Evolutionary conservation across 2,113 vertebrate genomes (phyloP).

Genomic region (Dipodomys stephensi): DNA sequence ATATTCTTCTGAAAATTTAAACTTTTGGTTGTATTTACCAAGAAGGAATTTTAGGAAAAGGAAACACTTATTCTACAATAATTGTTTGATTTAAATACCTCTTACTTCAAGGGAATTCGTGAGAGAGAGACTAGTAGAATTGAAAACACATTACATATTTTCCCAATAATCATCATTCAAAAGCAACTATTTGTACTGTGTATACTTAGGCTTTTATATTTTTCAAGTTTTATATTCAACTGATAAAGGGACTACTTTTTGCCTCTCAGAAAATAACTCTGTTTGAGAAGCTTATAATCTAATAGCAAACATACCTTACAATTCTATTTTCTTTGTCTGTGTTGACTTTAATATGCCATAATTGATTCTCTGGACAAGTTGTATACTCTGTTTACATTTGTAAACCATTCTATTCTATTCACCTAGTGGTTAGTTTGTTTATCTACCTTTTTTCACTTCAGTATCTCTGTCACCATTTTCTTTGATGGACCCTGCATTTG

Average conservation of each 20-base stretch:
- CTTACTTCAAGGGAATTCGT: slow-evolving; percentile 4
- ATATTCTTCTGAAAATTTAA: slow-evolving; percentile 28
- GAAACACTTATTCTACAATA: background rate
- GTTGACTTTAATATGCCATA: background rate
- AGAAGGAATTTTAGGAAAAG: slow-evolving; percentile 13
- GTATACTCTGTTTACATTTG: background rate
- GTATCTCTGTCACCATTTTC: background rate
- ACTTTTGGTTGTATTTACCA: background rate
- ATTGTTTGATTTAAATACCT: slow-evolving; percentile 48
- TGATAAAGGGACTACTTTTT: slow-evolving; percentile 1
- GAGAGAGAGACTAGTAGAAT: slow-evolving; percentile 2
- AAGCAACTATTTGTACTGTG: background rate
- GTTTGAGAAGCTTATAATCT: background rate
- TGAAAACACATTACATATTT: background rate
- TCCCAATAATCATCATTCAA: background rate
- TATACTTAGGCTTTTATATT: slow-evolving; percentile 29
- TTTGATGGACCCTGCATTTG: background rate
- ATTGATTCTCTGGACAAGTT: background rate
- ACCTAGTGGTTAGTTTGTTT: background rate
- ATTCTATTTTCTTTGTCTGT: background rate
- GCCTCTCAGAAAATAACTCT: slow-evolving; percentile 18
- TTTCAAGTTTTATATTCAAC: background rate
- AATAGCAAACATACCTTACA: background rate
- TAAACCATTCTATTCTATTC: slow-evolving; percentile 18
- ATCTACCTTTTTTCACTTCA: background rate